phyloP scores from a whole-genome alignment of 2,113 vertebrate species.

The Erpornis zantholeuca region DNA sequence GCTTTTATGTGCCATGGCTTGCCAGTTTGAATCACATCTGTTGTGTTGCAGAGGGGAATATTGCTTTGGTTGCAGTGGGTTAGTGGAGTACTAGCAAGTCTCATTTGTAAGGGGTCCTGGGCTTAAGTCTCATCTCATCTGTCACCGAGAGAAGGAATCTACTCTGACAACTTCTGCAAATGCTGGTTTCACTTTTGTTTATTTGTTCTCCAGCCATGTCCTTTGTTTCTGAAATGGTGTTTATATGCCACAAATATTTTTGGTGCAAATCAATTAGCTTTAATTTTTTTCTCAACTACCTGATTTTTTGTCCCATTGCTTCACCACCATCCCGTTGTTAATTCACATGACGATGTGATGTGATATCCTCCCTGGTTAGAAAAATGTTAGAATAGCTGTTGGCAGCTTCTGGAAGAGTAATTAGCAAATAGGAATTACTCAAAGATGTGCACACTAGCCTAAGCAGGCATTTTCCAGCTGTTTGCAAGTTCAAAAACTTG shows the following conservation, averaged over 20 bases:
- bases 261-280: neutral
- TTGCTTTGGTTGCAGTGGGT: conserved; percentile 7
- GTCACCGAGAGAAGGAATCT: neutral
- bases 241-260: neutral
- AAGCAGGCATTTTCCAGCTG: conserved; percentile 60
- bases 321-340: conserved; percentile 31
- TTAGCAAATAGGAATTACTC: conserved; percentile 63
- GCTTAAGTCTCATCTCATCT: conserved; percentile 40
- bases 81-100: neutral
- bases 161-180: conserved; percentile 31
- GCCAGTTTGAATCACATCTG: conserved; percentile 32
- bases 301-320: conserved; percentile 52
- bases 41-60: neutral
- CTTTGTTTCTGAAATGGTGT: conserved; percentile 8
- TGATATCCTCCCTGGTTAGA: conserved; percentile 48
- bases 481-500: conserved; percentile 47
- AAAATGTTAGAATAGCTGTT: conserved; percentile 62
- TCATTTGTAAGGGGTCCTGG: neutral
- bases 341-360: conserved; percentile 30
- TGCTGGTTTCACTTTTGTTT: conserved; percentile 18
- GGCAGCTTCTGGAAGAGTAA: conserved; percentile 59
- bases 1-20: conserved; percentile 10
- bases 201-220: neutral
- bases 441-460: conserved; percentile 1
- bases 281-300: conserved; percentile 42